Conservation (phyloP, 2,888 invertebrate genomes). For the Diarsia mendica region DNA sequence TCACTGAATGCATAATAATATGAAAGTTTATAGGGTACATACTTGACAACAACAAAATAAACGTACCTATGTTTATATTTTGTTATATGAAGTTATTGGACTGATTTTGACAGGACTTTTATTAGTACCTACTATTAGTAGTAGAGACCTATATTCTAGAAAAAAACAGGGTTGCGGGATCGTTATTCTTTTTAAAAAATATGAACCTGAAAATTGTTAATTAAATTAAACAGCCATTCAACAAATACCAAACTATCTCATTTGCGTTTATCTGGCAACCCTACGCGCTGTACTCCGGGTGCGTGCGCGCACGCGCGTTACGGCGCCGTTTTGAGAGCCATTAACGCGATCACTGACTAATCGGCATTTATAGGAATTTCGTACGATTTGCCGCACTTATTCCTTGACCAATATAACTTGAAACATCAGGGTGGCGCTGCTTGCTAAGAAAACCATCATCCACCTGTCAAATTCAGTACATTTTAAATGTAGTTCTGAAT, state of each 20-base stretch:
- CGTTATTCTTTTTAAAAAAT: no score
- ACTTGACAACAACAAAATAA: no score
- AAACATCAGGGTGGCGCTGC: background rate
- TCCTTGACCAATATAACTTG: constrained; percentile 3
- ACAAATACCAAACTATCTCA: background rate
- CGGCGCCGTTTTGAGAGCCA: constrained; percentile 63
- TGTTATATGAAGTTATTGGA: no score
- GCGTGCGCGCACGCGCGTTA: constrained; percentile 59
- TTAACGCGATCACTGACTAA: constrained; percentile 68
- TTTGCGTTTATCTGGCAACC: constrained; percentile 39
- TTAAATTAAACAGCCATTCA: background rate
- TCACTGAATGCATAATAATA: no score
- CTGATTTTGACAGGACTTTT: no score
- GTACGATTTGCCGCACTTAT: constrained; percentile 56
- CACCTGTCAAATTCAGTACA: constrained; percentile 3
- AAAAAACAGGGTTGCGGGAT: no score
- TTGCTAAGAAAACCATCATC: background rate
- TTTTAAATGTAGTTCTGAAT: background rate
- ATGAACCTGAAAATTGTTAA: no score
- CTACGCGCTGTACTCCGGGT: constrained; percentile 47
- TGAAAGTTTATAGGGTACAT: no score
- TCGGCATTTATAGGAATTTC: constrained; percentile 64
- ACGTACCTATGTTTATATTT: no score
- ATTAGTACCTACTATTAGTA: no score
- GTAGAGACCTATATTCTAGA: no score